These are phyloP conservation scores for Eudemis profundana DNA, from an alignment of 2,888 invertebrate species.

Conservation along the genomic window DNA sequence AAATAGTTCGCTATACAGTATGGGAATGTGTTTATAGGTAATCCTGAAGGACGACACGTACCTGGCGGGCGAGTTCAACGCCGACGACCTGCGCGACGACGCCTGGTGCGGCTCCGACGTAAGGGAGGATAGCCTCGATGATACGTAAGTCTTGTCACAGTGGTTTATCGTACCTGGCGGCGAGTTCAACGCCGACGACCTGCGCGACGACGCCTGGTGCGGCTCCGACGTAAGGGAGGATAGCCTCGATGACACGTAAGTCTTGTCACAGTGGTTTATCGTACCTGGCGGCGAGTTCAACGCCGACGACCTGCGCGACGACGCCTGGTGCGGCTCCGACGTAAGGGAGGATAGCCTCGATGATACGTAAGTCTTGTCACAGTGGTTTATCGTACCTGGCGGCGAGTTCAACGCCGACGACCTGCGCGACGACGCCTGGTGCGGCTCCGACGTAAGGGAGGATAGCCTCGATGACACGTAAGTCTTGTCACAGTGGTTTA, in stretches of 20 bases:
- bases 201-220: too few species aligned
- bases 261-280: too few species aligned
- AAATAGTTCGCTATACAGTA: too few species aligned
- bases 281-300: too few species aligned
- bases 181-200: neutral
- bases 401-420: neutral
- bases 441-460: too few species aligned
- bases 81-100: conserved; percentile 70
- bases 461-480: too few species aligned
- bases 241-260: conserved; percentile 55
- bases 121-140: conserved; percentile 69
- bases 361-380: conserved; percentile 65
- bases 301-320: conserved; percentile 68
- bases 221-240: conserved; percentile 64
- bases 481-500: too few species aligned
- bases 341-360: conserved; percentile 68
- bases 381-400: too few species aligned
- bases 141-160: conserved; percentile 64
- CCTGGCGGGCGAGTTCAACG: conserved; percentile 68
- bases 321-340: conserved; percentile 70
- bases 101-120: conserved; percentile 70
- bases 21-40: conserved; percentile 53
- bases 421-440: too few species aligned
- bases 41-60: conserved; percentile 74
- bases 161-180: conserved; percentile 71